A percentile compares a stretch with the other conserved stretches of the same genome.
These are phyloP conservation scores for Drosophila phalerata DNA, from an alignment of 2,888 invertebrate genomes.

Conservation along the genomic window DNA sequence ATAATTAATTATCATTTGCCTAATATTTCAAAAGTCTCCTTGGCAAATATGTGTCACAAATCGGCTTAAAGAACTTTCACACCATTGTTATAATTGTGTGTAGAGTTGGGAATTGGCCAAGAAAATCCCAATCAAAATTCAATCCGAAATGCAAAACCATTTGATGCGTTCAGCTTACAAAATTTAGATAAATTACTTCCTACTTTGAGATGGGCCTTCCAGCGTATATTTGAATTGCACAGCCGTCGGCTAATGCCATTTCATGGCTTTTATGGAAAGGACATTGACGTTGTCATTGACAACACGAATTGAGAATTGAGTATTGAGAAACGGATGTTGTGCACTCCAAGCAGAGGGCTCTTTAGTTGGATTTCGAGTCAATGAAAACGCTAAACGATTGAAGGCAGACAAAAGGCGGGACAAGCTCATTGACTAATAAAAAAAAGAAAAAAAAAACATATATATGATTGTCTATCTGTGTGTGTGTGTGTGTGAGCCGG, in stretches of 20 bases:
- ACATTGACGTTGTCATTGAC: conserved; percentile 35
- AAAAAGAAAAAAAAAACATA: conserved; percentile 29
- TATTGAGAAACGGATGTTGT: conserved; percentile 41
- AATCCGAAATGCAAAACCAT: conserved; percentile 53
- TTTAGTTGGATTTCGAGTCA: conserved; percentile 35
- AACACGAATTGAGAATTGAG: conserved; percentile 2
- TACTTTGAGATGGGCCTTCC: conserved; percentile 41
- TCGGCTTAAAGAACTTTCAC: conserved; percentile 59
- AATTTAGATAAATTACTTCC: conserved; percentile 70
- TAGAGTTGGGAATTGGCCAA: conserved; percentile 1
- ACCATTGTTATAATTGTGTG: conserved; percentile 38
- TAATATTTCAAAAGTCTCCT: conserved; percentile 13
- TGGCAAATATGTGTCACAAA: conserved; percentile 42
- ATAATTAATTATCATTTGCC: conserved; percentile 19
- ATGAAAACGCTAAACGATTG: conserved; percentile 61
- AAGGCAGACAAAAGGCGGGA: conserved; percentile 55
- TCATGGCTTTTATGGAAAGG: conserved; percentile 46
- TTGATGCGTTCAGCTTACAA: conserved; percentile 48
- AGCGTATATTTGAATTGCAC: conserved; percentile 14
- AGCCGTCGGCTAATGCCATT: conserved; percentile 41
- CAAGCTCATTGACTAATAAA: conserved; percentile 71
- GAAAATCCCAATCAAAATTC: conserved; percentile 14
- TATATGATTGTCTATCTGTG: neutral
- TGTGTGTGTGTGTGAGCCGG: conserved; percentile 35
- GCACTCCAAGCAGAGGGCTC: conserved; percentile 41